Evolutionary conservation across 2,888 invertebrate genomes (phyloP).

Genomic region (Coelinius sp.): DNA sequence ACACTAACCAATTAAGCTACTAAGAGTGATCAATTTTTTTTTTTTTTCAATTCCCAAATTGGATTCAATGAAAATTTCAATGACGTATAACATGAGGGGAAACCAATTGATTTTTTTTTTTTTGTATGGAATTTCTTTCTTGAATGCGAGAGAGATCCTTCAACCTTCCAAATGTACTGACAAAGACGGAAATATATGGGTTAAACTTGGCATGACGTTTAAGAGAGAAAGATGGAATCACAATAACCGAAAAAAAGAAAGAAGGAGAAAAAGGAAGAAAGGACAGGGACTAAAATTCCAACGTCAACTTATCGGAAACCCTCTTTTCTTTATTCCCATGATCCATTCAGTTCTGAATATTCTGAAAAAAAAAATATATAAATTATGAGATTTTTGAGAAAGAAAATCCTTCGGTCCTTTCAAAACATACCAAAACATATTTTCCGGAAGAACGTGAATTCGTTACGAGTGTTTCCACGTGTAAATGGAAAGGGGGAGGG

Average conservation of each 20-base stretch:
- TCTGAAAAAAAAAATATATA: background rate
- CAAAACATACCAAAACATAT: background rate
- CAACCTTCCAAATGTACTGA: slow-evolving; percentile 27
- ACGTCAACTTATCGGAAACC: slow-evolving; percentile 30
- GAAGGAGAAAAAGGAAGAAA: slow-evolving; percentile 21
- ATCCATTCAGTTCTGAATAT: background rate
- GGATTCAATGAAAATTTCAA: too few relatives aligned
- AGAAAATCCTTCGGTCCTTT: background rate
- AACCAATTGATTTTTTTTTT: background rate
- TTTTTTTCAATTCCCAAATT: too few relatives aligned
- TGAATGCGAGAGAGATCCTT: slow-evolving; percentile 8
- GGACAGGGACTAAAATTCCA: slow-evolving; percentile 34
- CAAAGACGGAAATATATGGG: slow-evolving; percentile 32
- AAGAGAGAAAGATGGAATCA: slow-evolving; percentile 29
- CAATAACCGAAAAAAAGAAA: slow-evolving; percentile 30
- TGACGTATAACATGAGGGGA: too few relatives aligned
- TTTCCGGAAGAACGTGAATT: background rate
- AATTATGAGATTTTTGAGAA: background rate
- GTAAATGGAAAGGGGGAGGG: background rate
- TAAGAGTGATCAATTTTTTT: too few relatives aligned
- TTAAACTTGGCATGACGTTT: slow-evolving; percentile 28
- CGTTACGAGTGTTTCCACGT: background rate
- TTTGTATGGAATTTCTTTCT: background rate
- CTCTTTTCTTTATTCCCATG: slow-evolving; percentile 9
- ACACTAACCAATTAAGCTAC: too few relatives aligned